Evolutionary conservation across 2,888 invertebrate genomes (phyloP), one percentile per base, ranked within the genome.

Genomic region (Pollenia labialis): DNA sequence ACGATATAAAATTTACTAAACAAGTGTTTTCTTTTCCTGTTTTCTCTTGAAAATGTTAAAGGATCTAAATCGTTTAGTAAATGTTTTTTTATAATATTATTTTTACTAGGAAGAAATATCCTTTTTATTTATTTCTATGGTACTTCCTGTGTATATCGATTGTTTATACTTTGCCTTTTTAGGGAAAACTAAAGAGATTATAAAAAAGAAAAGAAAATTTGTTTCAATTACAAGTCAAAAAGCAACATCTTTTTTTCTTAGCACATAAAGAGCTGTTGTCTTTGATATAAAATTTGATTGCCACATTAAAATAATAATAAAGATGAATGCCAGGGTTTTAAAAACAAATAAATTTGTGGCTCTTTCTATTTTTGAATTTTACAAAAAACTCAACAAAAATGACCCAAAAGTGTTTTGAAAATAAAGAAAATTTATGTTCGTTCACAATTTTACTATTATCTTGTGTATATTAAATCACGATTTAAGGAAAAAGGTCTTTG

Each of bases 201-300:
- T 52, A n/a, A 4, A 52, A 6, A 12, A 56, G 12, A 11, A 56
- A 54, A 23, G 2, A 23, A 23, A 1, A 23, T 23, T 18, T 23
- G 11, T 12, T 56, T 60, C 14, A 40, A 40, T 40, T 40, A n/a
- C 58, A n/a, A 40, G n/a, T 10, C 32, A 60, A 60, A 60, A 40
- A 40, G 58, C 9, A 32, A 40, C 12, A 40, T 40, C 40, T 40
- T 32, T 32, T 32, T 32, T 32, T 32, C 32, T 32, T 32, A 40
- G 9, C 9, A 42, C 40, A 42, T 56, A 11, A 23, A 23, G 10
- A 62, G 42, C 42, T 62, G 42, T 40, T 40, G 60, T 16, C 60
- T 62, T 62, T 62, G 40, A 62, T n/a, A 62, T 60, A 40, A 11
- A 62, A 62, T 42, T 62, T 62, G 60, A 62, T 62, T 62, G 42